Evolutionary conservation across 2,888 invertebrate genomes (phyloP).

Genomic region (Leptopilina myrica): DNA sequence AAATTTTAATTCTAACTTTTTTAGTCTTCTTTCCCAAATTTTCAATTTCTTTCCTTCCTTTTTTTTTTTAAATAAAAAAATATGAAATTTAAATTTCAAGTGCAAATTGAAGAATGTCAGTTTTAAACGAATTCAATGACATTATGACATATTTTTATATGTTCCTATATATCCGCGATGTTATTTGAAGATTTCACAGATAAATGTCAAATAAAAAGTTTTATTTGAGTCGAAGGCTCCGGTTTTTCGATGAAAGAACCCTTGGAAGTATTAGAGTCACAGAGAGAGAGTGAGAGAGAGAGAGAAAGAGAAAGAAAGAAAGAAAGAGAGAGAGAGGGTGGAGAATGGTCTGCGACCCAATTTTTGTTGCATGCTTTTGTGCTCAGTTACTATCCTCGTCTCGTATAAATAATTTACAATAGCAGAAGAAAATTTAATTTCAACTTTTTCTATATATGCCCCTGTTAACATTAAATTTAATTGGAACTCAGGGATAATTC

Average conservation of each 20-base stretch:
- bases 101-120: background rate
- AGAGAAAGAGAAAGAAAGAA: no score
- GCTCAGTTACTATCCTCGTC: background rate
- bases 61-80: background rate
- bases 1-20: no score
- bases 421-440: slow-evolving; percentile 5
- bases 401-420: slow-evolving; percentile 21
- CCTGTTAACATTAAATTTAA: background rate
- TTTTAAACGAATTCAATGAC: background rate
- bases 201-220: background rate
- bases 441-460: background rate
- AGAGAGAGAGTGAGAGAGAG: no score
- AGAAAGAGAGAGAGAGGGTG: background rate
- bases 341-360: slow-evolving; percentile 13
- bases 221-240: slow-evolving; percentile 5
- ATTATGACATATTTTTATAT: background rate
- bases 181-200: background rate
- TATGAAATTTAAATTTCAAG: background rate
- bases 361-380: slow-evolving; percentile 13
- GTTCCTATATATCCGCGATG: background rate
- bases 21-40: no score
- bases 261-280: background rate
- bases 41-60: no score
- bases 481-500: background rate
- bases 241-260: slow-evolving; percentile 11